Percentiles rank a stretch among this genome's conserved stretches.
Evolutionary conservation across 1,140 invertebrate species (phyloP).

Genomic region (Trachymyrmex septentrionalis): DNA sequence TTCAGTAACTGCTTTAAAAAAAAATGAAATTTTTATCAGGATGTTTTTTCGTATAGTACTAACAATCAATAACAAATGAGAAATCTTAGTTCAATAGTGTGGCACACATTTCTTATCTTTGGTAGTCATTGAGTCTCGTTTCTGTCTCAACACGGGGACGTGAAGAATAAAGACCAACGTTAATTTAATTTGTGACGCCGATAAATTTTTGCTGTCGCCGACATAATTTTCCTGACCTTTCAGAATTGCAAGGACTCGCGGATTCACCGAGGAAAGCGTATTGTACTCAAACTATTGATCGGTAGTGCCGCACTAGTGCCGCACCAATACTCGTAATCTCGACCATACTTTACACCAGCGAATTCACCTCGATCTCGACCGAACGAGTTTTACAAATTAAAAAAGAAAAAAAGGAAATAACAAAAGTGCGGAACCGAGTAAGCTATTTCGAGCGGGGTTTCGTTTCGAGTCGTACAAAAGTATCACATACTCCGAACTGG

Average conservation of each 20-base stretch:
- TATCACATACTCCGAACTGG: conserved; percentile 11
- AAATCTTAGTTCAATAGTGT: background rate
- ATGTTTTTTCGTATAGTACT: too few relatives aligned
- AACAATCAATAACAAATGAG: too few relatives aligned
- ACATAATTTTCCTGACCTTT: conserved; percentile 42
- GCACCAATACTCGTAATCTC: conserved; percentile 58
- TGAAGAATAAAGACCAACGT: background rate
- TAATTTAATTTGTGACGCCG: conserved; percentile 1
- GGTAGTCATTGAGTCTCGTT: background rate
- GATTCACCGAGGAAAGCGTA: conserved; percentile 47
- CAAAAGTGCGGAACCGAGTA: conserved; percentile 28
- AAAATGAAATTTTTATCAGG: too few relatives aligned
- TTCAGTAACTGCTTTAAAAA: too few relatives aligned
- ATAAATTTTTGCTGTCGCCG: background rate
- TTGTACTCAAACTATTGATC: conserved; percentile 58
- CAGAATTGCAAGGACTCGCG: conserved; percentile 24
- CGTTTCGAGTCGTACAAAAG: background rate
- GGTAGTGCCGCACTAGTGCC: conserved; percentile 45
- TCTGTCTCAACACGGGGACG: background rate
- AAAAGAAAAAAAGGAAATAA: conserved; percentile 22
- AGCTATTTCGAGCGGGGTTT: conserved; percentile 1
- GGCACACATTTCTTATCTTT: background rate
- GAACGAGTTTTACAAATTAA: conserved; percentile 59
- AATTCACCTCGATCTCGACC: conserved; percentile 47
- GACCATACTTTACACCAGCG: conserved; percentile 40